These are phyloP conservation scores for Tetragonula clypearis DNA, from an alignment of 1,140 invertebrate genomes.

Conservation along the genomic window DNA sequence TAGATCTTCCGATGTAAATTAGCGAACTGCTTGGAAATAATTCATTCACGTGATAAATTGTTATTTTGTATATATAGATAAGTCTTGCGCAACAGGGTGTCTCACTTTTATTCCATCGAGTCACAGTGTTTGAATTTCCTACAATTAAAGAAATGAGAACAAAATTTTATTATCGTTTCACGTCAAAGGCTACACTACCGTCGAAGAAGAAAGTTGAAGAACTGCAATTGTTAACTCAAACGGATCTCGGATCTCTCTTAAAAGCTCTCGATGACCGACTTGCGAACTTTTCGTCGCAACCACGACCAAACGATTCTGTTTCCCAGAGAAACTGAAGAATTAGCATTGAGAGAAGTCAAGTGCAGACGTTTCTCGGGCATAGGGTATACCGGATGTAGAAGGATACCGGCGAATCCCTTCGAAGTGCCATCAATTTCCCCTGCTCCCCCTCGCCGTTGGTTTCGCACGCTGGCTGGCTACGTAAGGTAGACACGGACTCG, in stretches of 20 bases:
- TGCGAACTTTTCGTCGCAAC: too few species aligned
- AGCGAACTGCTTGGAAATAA: not conserved
- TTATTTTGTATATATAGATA: not conserved
- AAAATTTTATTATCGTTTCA: too few species aligned
- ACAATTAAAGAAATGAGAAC: too few species aligned
- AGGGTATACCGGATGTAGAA: not conserved
- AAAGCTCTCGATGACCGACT: too few species aligned
- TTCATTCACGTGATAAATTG: not conserved
- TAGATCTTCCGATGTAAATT: not conserved
- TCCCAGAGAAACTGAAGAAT: not conserved
- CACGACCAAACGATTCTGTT: too few species aligned
- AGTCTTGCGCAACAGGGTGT: too few species aligned
- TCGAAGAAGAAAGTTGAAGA: too few species aligned
- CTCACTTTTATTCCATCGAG: too few species aligned
- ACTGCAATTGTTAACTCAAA: too few species aligned
- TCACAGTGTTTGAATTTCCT: too few species aligned
- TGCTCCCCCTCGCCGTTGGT: not conserved
- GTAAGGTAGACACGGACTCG: conserved; percentile 11
- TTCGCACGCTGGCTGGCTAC: conserved; percentile 1
- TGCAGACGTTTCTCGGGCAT: not conserved
- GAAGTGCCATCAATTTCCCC: conserved; percentile 52
- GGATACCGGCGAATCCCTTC: conserved; percentile 2
- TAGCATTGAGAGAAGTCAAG: not conserved
- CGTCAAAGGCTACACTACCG: too few species aligned
- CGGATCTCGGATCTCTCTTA: too few species aligned